Percentiles rank a stretch among this genome's conserved stretches.
Conservation (phyloP, 2,797 vertebrate genomes). For the Crax fasciolata region DNA sequence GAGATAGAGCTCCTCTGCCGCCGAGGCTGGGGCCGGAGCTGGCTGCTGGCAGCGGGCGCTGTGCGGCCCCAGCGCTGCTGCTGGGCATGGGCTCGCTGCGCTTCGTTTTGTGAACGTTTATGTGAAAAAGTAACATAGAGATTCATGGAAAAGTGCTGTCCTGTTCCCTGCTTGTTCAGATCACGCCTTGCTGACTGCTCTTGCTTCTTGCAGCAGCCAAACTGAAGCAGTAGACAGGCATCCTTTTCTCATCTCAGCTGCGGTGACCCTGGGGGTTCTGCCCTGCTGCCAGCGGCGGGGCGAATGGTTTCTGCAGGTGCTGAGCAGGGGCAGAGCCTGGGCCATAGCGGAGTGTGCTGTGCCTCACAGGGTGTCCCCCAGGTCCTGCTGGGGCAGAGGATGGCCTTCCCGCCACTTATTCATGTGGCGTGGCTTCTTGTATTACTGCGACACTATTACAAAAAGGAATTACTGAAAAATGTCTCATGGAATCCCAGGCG, state of each 20-base stretch:
- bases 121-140: not conserved
- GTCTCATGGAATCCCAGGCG: not conserved
- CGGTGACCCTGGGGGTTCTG: no score
- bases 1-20: not conserved
- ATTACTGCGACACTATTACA: not conserved
- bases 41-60: not conserved
- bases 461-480: not conserved
- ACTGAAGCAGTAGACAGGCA: not conserved
- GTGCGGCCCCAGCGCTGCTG: not conserved
- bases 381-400: not conserved
- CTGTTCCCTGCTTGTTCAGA: not conserved
- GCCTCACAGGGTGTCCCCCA: not conserved
- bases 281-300: no score
- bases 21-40: not conserved
- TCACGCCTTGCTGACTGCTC: not conserved
- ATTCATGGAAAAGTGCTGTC: not conserved
- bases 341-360: not conserved
- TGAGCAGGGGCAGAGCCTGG: not conserved
- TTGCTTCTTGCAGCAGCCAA: not conserved
- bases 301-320: not conserved
- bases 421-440: not conserved
- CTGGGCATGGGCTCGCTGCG: not conserved
- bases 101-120: accelerated
- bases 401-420: not conserved
- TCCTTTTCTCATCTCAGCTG: not conserved